Conservation (phyloP, 2,113 vertebrate genomes). For the Myotis yumanensis region DNA sequence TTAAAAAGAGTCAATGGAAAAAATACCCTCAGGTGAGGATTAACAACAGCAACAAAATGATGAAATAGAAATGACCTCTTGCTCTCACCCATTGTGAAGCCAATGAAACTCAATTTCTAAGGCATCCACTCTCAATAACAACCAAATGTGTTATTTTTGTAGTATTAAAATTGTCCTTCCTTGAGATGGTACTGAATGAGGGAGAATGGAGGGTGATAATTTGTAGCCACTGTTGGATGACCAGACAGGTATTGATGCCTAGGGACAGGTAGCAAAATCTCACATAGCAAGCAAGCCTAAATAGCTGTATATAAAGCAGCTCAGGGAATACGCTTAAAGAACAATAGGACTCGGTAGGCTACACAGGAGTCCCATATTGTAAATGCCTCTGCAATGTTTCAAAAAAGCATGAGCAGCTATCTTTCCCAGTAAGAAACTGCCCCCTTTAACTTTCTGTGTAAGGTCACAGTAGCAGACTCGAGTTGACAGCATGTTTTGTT, state of each 20-base stretch:
- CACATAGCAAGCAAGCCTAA: background rate
- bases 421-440: background rate
- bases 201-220: background rate
- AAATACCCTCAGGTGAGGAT: background rate
- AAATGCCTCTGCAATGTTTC: constrained; percentile 26
- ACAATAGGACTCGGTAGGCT: background rate
- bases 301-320: background rate
- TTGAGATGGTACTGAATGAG: background rate
- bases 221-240: background rate
- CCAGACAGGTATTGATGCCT: background rate
- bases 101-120: constrained; percentile 23
- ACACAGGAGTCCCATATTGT: background rate
- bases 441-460: background rate
- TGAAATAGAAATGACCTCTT: background rate
- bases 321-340: background rate
- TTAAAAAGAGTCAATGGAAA: background rate
- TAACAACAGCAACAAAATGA: background rate
- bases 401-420: background rate
- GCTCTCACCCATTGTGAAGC: background rate
- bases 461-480: background rate
- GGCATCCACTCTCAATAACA: background rate
- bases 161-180: constrained; percentile 9
- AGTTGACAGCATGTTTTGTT: background rate
- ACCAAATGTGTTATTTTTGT: background rate
- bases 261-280: background rate